phyloP scores from a whole-genome alignment of 2,113 vertebrate species.

The Okapia johnstoni region DNA sequence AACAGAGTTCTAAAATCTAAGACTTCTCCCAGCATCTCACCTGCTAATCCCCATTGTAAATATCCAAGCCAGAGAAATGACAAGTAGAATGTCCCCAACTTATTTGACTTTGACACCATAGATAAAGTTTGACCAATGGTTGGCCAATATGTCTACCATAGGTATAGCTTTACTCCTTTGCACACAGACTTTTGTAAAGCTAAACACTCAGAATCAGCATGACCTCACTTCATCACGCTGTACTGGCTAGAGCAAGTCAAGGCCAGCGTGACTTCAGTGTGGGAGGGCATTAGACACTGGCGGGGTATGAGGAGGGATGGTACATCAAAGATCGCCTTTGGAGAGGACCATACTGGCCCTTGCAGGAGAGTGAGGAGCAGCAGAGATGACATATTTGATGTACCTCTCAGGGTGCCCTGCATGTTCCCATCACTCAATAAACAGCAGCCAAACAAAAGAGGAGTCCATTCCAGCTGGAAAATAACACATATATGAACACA shows the following conservation, averaged over 20 bases:
- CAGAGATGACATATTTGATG: neutral
- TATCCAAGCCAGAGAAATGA: neutral
- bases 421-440: neutral
- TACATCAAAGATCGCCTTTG: neutral
- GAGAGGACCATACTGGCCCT: neutral
- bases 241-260: neutral
- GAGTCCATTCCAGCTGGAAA: neutral
- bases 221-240: neutral
- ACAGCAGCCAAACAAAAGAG: neutral
- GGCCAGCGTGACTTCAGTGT: neutral
- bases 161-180: neutral
- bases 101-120: neutral
- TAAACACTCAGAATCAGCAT: neutral
- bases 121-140: neutral
- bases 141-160: neutral
- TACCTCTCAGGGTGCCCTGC: neutral
- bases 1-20: neutral
- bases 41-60: neutral
- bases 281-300: neutral
- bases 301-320: rapidly evolving
- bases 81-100: neutral
- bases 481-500: neutral
- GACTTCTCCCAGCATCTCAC: neutral
- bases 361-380: neutral
- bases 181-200: neutral